Conservation (phyloP, 2,797 vertebrate species). For the Denticeps clupeoides region DNA sequence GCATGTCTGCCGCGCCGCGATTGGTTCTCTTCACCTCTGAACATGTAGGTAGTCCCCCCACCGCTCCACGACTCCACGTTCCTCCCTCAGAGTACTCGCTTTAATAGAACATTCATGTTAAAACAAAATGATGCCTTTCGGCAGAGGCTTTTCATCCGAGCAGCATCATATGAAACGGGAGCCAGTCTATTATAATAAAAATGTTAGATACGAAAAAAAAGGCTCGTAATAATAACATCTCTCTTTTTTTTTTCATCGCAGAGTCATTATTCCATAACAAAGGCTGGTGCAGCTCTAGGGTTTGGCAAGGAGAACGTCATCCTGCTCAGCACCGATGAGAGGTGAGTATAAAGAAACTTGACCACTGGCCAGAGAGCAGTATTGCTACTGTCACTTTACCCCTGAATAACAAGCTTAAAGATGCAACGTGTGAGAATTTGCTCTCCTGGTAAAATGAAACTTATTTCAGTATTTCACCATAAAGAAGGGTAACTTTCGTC, state of each 20-base stretch:
- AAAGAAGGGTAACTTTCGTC: too few species aligned
- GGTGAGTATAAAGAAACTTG: conserved; percentile 50
- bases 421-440: too few species aligned
- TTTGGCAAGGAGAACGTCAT: conserved; percentile 93
- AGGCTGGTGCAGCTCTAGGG: conserved; percentile 90
- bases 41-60: conserved; percentile 61
- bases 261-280: conserved; percentile 99
- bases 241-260: conserved; percentile 38
- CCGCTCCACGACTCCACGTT: neutral
- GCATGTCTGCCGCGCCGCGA: conserved; percentile 91
- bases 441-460: too few species aligned
- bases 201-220: too few species aligned
- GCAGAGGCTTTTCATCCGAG: too few species aligned
- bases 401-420: too few species aligned
- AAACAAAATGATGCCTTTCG: too few species aligned
- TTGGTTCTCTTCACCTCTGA: conserved; percentile 95
- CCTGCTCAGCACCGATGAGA: conserved; percentile 88
- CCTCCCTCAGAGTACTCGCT: neutral
- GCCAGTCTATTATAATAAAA: too few species aligned
- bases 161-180: too few species aligned
- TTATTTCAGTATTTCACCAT: too few species aligned
- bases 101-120: too few species aligned
- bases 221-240: too few species aligned
- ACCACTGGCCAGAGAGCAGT: neutral
- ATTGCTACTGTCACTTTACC: neutral